Conservation (phyloP, 2,888 invertebrate species). For the Odontocerum albicorne region DNA sequence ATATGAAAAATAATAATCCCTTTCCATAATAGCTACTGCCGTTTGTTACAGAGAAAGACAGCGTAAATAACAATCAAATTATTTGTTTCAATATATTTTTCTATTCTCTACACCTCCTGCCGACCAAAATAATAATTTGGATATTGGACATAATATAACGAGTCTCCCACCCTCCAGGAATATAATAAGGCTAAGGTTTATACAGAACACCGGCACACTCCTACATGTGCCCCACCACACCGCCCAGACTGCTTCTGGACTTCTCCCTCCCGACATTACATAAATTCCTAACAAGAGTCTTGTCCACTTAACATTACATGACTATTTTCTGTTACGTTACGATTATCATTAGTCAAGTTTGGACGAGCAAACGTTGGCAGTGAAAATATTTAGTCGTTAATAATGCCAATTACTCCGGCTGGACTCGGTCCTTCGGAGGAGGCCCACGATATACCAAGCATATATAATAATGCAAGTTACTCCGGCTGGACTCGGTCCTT, state of each 20-base stretch:
- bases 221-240: background rate
- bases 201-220: conserved; percentile 4
- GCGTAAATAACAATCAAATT: conserved; percentile 23
- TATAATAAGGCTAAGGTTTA: conserved; percentile 18
- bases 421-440: conserved; percentile 4
- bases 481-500: background rate
- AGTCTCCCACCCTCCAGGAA: conserved; percentile 13
- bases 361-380: conserved; percentile 36
- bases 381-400: conserved; percentile 13
- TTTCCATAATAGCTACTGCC: conserved; percentile 28
- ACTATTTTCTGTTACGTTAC: conserved; percentile 18
- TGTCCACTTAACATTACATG: conserved; percentile 23
- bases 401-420: background rate
- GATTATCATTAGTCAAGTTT: conserved; percentile 17
- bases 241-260: background rate
- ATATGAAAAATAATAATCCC: conserved; percentile 30
- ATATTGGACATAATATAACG: conserved; percentile 19
- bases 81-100: conserved; percentile 24
- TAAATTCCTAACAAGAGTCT: conserved; percentile 17
- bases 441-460: conserved; percentile 12
- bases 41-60: conserved; percentile 9
- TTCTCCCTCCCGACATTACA: conserved; percentile 1
- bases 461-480: too few species aligned
- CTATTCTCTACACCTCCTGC: conserved; percentile 31
- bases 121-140: conserved; percentile 18